phyloP scores from a whole-genome alignment of 2,797 vertebrate genomes.

The Alca torda region DNA sequence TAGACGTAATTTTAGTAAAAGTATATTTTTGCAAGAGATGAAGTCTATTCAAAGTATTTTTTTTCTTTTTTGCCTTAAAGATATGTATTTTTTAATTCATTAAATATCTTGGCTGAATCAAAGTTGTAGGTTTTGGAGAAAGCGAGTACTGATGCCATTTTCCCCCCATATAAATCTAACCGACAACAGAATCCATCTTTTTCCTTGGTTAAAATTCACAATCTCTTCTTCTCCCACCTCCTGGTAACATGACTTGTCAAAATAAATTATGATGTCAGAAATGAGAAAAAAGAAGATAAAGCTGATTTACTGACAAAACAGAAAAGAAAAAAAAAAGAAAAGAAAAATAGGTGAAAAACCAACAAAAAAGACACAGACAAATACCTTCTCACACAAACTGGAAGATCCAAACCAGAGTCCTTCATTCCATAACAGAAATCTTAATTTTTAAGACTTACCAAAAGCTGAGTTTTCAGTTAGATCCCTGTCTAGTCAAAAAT shows the following conservation, averaged over 20 bases:
- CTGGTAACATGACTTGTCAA: not conserved
- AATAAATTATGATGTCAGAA: not conserved
- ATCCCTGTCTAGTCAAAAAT: not conserved
- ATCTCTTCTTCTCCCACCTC: not conserved
- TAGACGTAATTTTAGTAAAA: not conserved
- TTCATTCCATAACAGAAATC: not conserved
- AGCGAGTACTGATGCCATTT: not conserved
- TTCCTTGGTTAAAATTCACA: not conserved
- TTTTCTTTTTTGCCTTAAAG: not conserved
- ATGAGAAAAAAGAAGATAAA: not conserved
- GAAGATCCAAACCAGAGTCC: not conserved
- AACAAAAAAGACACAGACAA: not conserved
- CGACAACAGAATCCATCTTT: not conserved
- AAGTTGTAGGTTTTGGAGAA: not conserved
- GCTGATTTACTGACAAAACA: not conserved
- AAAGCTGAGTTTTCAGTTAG: not conserved
- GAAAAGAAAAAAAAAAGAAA: not conserved
- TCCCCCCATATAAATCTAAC: not conserved
- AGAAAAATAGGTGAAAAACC: rapidly evolving
- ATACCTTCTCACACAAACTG: not conserved
- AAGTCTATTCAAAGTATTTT: not conserved
- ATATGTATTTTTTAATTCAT: not conserved
- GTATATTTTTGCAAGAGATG: not conserved
- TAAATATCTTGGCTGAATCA: not conserved
- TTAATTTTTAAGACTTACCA: not conserved